These are phyloP conservation scores for Antechinus flavipes DNA, from an alignment of 2,113 vertebrate genomes.

Conservation along the genomic window DNA sequence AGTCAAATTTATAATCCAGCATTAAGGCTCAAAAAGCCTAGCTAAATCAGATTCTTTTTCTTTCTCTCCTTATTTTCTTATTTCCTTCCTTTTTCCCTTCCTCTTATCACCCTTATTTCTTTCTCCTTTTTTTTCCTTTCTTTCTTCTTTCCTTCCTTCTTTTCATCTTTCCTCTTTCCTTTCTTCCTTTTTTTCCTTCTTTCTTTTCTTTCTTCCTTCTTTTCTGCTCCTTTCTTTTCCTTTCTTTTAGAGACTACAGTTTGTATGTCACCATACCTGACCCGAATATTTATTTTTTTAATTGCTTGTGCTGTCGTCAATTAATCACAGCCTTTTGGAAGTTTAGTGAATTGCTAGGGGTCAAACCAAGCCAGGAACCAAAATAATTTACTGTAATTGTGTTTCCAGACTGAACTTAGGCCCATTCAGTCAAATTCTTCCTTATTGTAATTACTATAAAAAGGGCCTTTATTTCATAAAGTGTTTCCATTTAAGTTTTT, in stretches of 20 bases:
- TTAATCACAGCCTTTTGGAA: neutral
- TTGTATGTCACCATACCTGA: neutral
- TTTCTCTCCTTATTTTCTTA: neutral
- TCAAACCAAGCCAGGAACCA: neutral
- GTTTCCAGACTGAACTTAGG: neutral
- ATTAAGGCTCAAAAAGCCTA: neutral
- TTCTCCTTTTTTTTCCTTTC: too few species aligned
- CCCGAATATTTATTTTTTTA: too few species aligned
- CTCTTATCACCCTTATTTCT: too few species aligned
- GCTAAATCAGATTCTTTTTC: neutral
- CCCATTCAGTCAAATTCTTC: neutral
- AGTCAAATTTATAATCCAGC: neutral
- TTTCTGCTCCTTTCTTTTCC: neutral
- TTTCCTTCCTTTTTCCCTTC: too few species aligned
- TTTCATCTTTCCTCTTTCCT: too few species aligned
- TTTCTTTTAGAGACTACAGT: neutral
- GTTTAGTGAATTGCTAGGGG: neutral
- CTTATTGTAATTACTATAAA: neutral
- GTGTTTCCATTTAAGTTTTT: neutral
- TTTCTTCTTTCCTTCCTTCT: too few species aligned
- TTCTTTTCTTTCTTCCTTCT: too few species aligned
- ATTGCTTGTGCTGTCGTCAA: neutral
- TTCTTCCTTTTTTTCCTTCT: too few species aligned
- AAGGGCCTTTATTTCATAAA: neutral
- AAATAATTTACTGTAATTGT: neutral